Conservation (phyloP, 2,888 invertebrate species). For the Lutraria lutraria region DNA sequence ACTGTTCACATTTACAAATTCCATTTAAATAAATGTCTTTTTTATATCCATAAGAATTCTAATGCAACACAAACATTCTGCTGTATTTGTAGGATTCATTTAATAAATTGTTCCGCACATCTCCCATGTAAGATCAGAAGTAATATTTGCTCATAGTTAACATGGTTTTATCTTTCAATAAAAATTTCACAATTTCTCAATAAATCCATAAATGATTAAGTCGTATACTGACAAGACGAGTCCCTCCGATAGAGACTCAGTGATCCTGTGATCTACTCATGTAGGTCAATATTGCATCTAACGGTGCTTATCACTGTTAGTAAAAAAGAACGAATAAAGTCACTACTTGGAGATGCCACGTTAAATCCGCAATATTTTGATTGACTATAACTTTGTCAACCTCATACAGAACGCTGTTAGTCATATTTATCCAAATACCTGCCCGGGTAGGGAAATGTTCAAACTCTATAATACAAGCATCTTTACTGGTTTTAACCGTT, state of each 20-base stretch:
- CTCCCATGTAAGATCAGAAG: neutral
- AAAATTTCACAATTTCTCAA: slow-evolving; percentile 45
- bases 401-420: neutral
- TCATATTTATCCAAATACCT: neutral
- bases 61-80: neutral
- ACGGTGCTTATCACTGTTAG: slow-evolving; percentile 28
- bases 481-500: too few species aligned
- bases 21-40: neutral
- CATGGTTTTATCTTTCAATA: slow-evolving; percentile 26
- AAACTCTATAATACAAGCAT: too few species aligned
- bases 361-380: neutral
- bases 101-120: neutral
- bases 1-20: too few species aligned
- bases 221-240: neutral
- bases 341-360: neutral
- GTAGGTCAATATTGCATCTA: slow-evolving; percentile 45
- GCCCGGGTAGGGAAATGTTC: neutral
- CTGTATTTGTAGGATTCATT: neutral
- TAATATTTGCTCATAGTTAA: neutral
- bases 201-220: slow-evolving; percentile 35
- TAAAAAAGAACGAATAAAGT: neutral
- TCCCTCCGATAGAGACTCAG: neutral
- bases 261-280: slow-evolving; percentile 15
- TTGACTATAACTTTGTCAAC: neutral
- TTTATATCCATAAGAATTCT: neutral